Base-by-base conservation (phyloP, 2,113 vertebrate genomes). In the Sula dactylatra region DNA sequence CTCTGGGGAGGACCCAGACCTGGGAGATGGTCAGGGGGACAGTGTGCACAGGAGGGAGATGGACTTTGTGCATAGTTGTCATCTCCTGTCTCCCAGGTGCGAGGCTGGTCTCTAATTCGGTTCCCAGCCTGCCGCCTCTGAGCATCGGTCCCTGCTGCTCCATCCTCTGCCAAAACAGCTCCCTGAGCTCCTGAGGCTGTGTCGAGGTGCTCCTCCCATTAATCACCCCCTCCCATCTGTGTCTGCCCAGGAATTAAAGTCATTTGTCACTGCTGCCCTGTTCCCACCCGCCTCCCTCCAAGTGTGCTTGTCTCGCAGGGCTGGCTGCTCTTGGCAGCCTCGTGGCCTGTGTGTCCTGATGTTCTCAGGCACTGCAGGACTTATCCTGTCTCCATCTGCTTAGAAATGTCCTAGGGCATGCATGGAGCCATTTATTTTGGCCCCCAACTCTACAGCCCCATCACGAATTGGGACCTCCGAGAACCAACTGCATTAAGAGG, bases 181-280 rank as follows among this genome's bases (percentile, higher is more conserved):
- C 86, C 55, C 38, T 1, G 74, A 49, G 80, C 72, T 92, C 93
- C 91, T 1, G 64, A 74, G 80, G 93, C 94, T 31, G 1, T 1
- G 0, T 2, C 0, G 32, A 89, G 73, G 65, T n/a, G 45, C 47
- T 67, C 47, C 52, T 86, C 76, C 79, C 95, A 95, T 96, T 96
- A 93, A 97, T 94, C 96, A 94, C 82, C 55, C 74, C 54, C 85
- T 92, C 64, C 62, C 24, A 0, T 73, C 12, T 6, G 19, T 44
- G 92, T 94, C 97, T 93, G 90, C 79, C 26, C 64, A 74, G 90
- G 96, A 97, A 97, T 95, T 92, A 90, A 90, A 94, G 52, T 66
- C 88, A 81, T 97, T 95, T 95, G 80, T 96, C 94, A 95, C 90
- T 38, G 92, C 70, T 93, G 77, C 24, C 91, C 81, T 45, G 52